phyloP scores from a whole-genome alignment of 2,888 invertebrate genomes.

The Frankliniella fusca region DNA sequence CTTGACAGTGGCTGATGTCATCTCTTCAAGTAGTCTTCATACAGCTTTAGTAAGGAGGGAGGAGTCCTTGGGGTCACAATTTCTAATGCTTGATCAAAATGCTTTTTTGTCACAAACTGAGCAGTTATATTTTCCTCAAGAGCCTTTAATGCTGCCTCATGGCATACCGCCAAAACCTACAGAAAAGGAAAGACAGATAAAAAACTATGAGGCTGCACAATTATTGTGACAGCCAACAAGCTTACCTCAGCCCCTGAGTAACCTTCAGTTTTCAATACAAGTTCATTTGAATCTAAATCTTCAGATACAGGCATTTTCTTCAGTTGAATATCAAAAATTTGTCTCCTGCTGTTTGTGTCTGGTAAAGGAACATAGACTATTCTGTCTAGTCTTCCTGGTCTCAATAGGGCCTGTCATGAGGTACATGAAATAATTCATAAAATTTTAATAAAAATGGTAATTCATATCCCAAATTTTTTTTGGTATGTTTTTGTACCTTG shows the following conservation, averaged over 20 bases:
- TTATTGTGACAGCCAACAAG: conserved; percentile 12
- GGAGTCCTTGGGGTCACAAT: conserved; percentile 75
- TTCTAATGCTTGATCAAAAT: conserved; percentile 70
- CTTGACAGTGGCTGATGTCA: neutral
- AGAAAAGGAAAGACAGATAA: conserved; percentile 33
- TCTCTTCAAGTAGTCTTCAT: conserved; percentile 58
- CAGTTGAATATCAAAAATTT: conserved; percentile 77
- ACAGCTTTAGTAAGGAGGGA: conserved; percentile 63
- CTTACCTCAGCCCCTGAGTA: conserved; percentile 93
- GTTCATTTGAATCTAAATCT: conserved; percentile 60
- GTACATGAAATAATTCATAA: conserved; percentile 32
- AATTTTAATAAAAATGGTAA: neutral
- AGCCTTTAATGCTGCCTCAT: conserved; percentile 84
- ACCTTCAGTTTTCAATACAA: conserved; percentile 67
- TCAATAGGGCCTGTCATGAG: conserved; percentile 65
- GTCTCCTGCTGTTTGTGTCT: conserved; percentile 68
- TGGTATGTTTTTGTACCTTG: conserved; percentile 51
- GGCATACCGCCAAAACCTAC: conserved; percentile 70
- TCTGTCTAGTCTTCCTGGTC: conserved; percentile 87
- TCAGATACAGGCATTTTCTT: conserved; percentile 64
- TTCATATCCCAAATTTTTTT: conserved; percentile 6
- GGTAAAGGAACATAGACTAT: conserved; percentile 92
- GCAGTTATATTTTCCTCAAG: conserved; percentile 64
- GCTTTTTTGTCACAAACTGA: conserved; percentile 56
- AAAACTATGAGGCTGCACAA: neutral